phyloP scores from a whole-genome alignment of 2,113 vertebrate species.

The Elephantulus edwardii region DNA sequence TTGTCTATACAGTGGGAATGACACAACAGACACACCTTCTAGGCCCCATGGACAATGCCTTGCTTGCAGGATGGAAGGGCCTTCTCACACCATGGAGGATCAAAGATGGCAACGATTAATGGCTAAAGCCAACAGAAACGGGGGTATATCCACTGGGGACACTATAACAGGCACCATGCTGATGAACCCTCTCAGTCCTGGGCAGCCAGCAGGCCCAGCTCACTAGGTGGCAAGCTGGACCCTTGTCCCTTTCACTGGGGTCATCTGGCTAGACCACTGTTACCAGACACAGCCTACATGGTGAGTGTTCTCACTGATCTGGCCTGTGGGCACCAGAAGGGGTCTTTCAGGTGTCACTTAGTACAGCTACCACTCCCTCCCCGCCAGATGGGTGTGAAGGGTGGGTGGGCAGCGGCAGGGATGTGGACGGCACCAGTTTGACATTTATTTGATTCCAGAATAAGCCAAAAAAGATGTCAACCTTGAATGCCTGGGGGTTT shows the following conservation, averaged over 20 bases:
- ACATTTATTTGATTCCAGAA: not conserved
- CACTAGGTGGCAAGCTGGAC: not conserved
- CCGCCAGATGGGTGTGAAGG: not conserved
- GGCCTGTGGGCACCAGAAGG: not conserved
- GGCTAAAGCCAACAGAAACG: not conserved
- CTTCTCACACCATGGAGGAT: not conserved
- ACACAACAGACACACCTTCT: not conserved
- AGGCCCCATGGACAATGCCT: not conserved
- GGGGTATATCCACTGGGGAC: not conserved
- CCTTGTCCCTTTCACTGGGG: not conserved
- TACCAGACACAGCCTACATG: not conserved
- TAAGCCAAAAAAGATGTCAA: not conserved
- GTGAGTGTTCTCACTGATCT: not conserved
- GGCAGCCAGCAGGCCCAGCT: not conserved
- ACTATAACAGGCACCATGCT: not conserved
- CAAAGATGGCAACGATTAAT: too few species aligned
- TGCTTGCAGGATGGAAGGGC: not conserved
- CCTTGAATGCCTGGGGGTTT: not conserved
- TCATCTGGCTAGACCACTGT: not conserved
- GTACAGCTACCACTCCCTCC: too few species aligned
- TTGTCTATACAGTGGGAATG: not conserved
- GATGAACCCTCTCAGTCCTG: not conserved
- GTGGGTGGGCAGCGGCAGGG: not conserved
- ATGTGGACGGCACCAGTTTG: not conserved
- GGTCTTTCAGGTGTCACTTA: not conserved